phyloP scores from a whole-genome alignment of 1,140 invertebrate genomes.

The Acromyrmex charruanus region DNA sequence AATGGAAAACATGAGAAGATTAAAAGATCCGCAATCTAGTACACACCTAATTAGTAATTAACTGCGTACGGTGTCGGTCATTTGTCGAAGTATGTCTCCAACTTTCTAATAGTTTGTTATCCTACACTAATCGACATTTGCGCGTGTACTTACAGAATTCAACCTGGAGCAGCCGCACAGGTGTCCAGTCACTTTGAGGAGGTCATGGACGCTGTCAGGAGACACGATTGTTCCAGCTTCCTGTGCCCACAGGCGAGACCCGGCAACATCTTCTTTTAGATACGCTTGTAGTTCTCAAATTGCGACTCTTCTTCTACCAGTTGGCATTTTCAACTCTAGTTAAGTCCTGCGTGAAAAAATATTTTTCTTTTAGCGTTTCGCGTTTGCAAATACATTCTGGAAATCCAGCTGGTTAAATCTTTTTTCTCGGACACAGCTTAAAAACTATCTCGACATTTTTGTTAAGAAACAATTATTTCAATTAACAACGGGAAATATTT shows the following conservation, averaged over 20 bases:
- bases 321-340: not conserved
- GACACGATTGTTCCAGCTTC: constrained; percentile 88
- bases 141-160: constrained; percentile 84
- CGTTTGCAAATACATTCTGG: not conserved
- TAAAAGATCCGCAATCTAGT: constrained; percentile 21
- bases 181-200: constrained; percentile 88
- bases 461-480: not conserved
- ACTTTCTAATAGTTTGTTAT: constrained; percentile 51
- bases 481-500: not conserved
- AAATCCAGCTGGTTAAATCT: not conserved
- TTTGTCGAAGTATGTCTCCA: constrained; percentile 53
- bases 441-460: not conserved
- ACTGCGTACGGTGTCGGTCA: constrained; percentile 24
- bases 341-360: not conserved
- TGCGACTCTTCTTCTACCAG: not conserved
- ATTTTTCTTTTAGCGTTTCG: not conserved
- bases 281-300: not conserved
- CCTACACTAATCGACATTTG: not conserved
- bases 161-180: constrained; percentile 85
- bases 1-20: constrained; percentile 11
- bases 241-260: constrained; percentile 84
- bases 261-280: constrained; percentile 77
- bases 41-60: constrained; percentile 50
- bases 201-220: constrained; percentile 88
- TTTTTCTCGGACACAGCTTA: not conserved